Evolutionary conservation across 2,113 vertebrate species (phyloP).

Genomic region (Plotosus lineatus): DNA sequence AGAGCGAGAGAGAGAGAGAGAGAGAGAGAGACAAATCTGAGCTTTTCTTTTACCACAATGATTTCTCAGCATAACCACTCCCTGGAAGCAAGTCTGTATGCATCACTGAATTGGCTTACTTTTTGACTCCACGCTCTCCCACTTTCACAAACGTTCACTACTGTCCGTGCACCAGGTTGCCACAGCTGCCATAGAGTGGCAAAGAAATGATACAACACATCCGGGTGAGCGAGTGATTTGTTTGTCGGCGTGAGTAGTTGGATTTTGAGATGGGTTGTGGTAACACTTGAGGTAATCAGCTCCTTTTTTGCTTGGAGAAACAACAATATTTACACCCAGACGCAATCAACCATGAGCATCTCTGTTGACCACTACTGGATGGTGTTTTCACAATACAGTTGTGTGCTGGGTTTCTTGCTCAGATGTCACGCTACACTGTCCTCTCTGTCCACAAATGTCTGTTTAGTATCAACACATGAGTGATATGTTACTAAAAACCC

Average conservation of each 20-base stretch:
- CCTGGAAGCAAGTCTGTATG: constrained; percentile 78
- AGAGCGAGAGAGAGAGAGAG: too few relatives aligned
- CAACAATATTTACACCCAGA: constrained; percentile 67
- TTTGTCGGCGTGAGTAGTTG: constrained; percentile 50
- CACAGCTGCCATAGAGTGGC: not conserved
- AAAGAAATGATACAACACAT: constrained; percentile 19
- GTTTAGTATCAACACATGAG: constrained; percentile 63
- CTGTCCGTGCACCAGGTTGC: constrained; percentile 17
- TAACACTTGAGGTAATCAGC: constrained; percentile 36
- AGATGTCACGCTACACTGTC: constrained; percentile 61
- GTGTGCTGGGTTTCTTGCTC: constrained; percentile 59
- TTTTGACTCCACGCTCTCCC: constrained; percentile 52
- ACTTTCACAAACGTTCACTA: constrained; percentile 16
- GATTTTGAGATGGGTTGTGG: constrained; percentile 11
- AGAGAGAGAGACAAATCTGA: constrained; percentile 72
- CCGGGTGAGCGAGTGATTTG: constrained; percentile 36
- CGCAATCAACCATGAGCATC: constrained; percentile 64
- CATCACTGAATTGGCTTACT: constrained; percentile 60
- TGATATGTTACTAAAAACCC: constrained; percentile 22
- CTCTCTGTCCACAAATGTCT: constrained; percentile 61
- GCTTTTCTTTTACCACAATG: constrained; percentile 67
- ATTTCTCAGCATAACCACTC: constrained; percentile 69
- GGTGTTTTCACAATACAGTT: constrained; percentile 75
- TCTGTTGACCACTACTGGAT: constrained; percentile 62
- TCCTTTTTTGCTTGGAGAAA: constrained; percentile 56